Evolutionary conservation across 2,888 invertebrate species (phyloP), one percentile per base, ranked within the genome.

Genomic region (Clitarchus hookeri): DNA sequence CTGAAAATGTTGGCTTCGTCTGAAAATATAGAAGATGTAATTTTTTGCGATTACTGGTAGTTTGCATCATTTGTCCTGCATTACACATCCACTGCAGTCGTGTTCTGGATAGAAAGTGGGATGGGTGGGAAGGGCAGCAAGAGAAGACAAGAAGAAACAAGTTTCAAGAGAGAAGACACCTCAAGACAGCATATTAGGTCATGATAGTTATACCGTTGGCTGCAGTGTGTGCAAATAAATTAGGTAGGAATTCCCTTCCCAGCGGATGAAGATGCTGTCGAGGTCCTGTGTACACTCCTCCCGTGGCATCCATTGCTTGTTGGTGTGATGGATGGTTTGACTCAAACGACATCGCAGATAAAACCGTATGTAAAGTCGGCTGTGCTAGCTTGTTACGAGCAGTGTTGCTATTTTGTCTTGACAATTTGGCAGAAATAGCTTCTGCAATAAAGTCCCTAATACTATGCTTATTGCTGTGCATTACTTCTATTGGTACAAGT

Each of bases 101-200:
- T 65, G 65, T 65, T 65, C 85, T 90, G 78, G 36, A 44, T 23
- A 82, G 27, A 23, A 82, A 44, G 82, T 82, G 89, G 87, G 91
- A 91, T 91, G 90, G 88, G 27, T 19, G 44, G 53, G 84, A 87
- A 84, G 87, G 86, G 85, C 91, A 91, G 92, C 92, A 92, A 92
- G 88, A 90, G 90, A 91, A 90, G 90, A 91, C 91, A 91, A 92
- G 92, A 92, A 91, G 91, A 91, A 90, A 91, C 91, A 91, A 91
- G 91, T 91, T 90, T 89, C 90, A 90, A 91, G 91, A 91, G 90
- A 91, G 86, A 87, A 87, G 87, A 84, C 44, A 36, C 78, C n/a
- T 84, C 84, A 83, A 83, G 86, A 85, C 86, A 83, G 85, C 86
- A 53, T 13, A 19, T 65, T 25, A 53, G 84, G n/a, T 36, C 26